Base-by-base conservation (phyloP, 2,797 vertebrate genomes). In the Helostoma temminkii region DNA sequence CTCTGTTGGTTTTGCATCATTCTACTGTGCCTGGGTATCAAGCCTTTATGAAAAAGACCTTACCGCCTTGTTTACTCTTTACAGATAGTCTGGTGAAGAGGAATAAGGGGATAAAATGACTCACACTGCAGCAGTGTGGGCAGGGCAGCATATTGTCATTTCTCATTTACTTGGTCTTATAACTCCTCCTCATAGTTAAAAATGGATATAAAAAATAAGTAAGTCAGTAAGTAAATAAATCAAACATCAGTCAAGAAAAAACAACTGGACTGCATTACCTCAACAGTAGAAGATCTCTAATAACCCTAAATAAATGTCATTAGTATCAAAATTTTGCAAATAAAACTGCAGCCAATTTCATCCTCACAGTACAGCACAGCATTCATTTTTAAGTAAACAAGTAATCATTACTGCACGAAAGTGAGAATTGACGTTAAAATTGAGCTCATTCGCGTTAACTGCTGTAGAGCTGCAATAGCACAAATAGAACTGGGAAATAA, bases 31-130 rank as follows among this genome's bases (percentile, higher is more conserved):
- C 42, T 41, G 66, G 36, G 43, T 79, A 68, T 56, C 39, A 39
- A 70, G 63, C 58, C 63, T 76, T 47, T 66, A 58, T 83, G 63
- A 73, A 66, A 69, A 71, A 57, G 54, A 54, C 58, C 67, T 74
- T 59, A 73, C 80, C 53, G 78, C 25, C 71, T 85, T 89, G 84
- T 86, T 91, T 89, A 82, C 88, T 89, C 89, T 85, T 90, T 86
- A 87, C 66, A 61, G 67, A 52, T 59, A 42, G 60, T 77, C 71
- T 56, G 74, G 65, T 72, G 74, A 77, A 53, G 77, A 89, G 55
- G 75, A 88, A 82, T 85, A 88, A 85, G 71, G 66, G 77, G 58
- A 75, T 78, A 46, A 77, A 87, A 83, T 90, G 86, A 89, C 50
- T 91, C 88, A 82, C 52, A 12, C 78, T 84, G 84, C 73, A 72